These are phyloP conservation scores for Rachycentron canadum DNA, from an alignment of 2,797 vertebrate species.

Conservation along the genomic window DNA sequence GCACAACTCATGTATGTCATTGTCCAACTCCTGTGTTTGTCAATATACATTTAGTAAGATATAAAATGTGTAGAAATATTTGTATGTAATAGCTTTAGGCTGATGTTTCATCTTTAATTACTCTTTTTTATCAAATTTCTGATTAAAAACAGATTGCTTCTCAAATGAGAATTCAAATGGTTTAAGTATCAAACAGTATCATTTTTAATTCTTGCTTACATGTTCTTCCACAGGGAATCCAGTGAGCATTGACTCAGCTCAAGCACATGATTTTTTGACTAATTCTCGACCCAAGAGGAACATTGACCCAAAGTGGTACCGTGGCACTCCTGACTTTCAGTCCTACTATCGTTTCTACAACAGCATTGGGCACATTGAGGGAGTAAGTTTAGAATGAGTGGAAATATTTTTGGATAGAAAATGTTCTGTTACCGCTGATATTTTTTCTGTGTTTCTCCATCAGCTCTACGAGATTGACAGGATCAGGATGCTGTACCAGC, in stretches of 20 bases:
- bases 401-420: background rate
- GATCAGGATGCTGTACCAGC: constrained; percentile 85
- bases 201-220: background rate
- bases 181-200: background rate
- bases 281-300: constrained; percentile 78
- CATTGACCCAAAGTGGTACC: constrained; percentile 81
- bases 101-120: background rate
- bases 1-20: background rate
- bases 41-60: background rate
- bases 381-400: constrained; percentile 67
- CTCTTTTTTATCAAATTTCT: background rate
- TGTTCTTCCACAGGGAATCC: constrained; percentile 37
- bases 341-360: constrained; percentile 86
- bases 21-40: background rate
- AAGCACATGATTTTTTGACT: constrained; percentile 81
- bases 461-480: constrained; percentile 85
- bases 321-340: constrained; percentile 82
- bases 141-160: background rate
- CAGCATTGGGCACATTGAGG: constrained; percentile 86
- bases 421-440: background rate
- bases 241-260: constrained; percentile 70
- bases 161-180: background rate
- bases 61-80: background rate
- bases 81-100: too few species aligned
- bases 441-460: constrained; percentile 23